phyloP scores from a whole-genome alignment of 2,113 vertebrate genomes.

The Corythornis madagascariensis region DNA sequence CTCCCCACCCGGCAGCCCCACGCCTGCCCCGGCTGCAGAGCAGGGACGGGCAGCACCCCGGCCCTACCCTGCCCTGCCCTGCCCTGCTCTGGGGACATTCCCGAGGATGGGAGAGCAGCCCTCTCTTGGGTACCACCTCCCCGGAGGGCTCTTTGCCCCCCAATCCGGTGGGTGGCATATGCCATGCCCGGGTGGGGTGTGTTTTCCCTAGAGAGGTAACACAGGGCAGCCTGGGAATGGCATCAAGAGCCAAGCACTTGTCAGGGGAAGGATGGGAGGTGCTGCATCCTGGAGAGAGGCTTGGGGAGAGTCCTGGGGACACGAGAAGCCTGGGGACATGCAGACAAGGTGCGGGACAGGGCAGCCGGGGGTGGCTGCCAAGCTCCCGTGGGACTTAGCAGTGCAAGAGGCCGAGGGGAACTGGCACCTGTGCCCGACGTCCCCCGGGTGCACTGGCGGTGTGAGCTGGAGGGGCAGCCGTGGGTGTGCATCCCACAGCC shows the following conservation, averaged over 20 bases:
- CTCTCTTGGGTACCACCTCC: neutral
- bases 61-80: neutral
- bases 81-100: neutral
- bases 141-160: neutral
- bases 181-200: neutral
- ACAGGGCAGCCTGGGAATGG: neutral
- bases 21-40: neutral
- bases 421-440: neutral
- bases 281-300: neutral
- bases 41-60: neutral
- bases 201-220: neutral
- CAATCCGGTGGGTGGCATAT: fast-evolving
- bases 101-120: neutral
- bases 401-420: neutral
- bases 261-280: neutral
- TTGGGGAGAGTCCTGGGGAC: neutral
- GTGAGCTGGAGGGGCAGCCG: neutral
- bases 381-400: neutral
- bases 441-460: fast-evolving
- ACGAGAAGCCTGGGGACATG: neutral
- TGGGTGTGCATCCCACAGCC: neutral
- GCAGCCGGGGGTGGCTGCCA: neutral
- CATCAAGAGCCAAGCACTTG: neutral
- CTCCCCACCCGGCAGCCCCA: neutral
- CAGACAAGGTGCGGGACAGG: neutral